Evolutionary conservation across 2,888 invertebrate genomes (phyloP), one percentile per base, ranked within the genome.

Genomic region (Eulithis prunata): DNA sequence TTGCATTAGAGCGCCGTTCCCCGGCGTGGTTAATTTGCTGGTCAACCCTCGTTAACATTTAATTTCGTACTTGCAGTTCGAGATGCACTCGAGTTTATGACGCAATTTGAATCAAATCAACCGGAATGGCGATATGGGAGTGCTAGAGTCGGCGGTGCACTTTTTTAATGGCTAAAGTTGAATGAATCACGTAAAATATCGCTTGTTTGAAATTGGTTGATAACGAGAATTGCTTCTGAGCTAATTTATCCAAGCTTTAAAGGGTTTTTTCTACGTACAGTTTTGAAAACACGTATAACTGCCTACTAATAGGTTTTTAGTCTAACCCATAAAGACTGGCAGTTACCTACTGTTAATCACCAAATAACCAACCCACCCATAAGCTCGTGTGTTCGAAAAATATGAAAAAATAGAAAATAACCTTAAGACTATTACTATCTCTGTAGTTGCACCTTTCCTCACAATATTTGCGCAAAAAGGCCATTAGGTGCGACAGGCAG

Each of bases 21-120:
- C 76, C 66, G 70, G 76, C 73, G 71, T 78, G 78, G 84, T 84
- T 86, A 86, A 86, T 86, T 86, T 80, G 79, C 78, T 81, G 82
- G 83, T 79, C 83, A 79, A 75, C 73, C 77, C 82, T 84, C 83
- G 84, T 83, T 82, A 81, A 80, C 79, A 81, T 82, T 84, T 84
- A 80, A 83, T 84, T 82, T 76, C 72, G 75, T 75, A 73, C 75
- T 68, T 60, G 66, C 70, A 73, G 71, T 70, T 77, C 72, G 75
- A 71, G 74, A 71, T 71, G 67, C 62, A 51, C 66, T 65, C 43
- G 43, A 52, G 64, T 62, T 71, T 68, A 68, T 70, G 68, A 71
- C 64, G 71, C 68, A 69, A 70, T 71, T 70, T 67, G 66, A 70
- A 70, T 66, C 63, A 45, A 62, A 66, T 65, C 64, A 65, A 60